Evolutionary conservation across 1,140 invertebrate genomes (phyloP), one percentile per base, ranked within the genome.

Genomic region (Drosophila yakuba): DNA sequence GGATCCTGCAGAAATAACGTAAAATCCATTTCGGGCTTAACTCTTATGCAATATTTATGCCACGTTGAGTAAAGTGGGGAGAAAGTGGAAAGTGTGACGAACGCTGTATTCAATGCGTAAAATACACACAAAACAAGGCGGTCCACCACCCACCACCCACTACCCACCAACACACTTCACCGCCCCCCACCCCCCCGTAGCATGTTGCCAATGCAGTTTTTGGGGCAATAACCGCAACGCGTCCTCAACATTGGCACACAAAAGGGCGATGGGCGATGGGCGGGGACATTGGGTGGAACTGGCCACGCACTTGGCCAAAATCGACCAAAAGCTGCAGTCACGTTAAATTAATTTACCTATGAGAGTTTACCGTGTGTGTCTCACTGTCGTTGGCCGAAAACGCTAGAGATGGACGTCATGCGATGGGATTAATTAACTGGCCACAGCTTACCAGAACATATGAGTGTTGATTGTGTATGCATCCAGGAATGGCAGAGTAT

Each of bases 301-400:
- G 20, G 35, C 62, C 67, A 78, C 74, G 75, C 76, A 76, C 79
- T 80, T 88, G 79, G 79, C 60, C 80, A 89, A 89, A 89, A 77
- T 79, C 83, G 83, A 83, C 83, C 84, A 83, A 83, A 76, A 83
- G 80, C 84, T 88, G 68, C 80, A 89, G 84, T 88, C 84, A 89
- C 84, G 84, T 88, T 88, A 88, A 88, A 88, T 88, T 88, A 88
- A 88, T 88, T 88, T 88, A 89, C 84, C 76, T 71, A 52, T 51
- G 74, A 45, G 50, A 44, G 61, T 36, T 48, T 73, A 54, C 45
- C 23, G 68, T 52, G 50, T 58, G 45, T 68, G 55, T 45, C 25
- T 20, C 43, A 44, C 61, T 44, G 47, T 47, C 61, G 15, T 20
- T 36, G 71, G 47, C 45, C 6, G 5, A 17, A 14, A 14, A 35